These are phyloP conservation scores for Phoxinus dragarum DNA, from an alignment of 2,797 vertebrate species.

Conservation along the genomic window DNA sequence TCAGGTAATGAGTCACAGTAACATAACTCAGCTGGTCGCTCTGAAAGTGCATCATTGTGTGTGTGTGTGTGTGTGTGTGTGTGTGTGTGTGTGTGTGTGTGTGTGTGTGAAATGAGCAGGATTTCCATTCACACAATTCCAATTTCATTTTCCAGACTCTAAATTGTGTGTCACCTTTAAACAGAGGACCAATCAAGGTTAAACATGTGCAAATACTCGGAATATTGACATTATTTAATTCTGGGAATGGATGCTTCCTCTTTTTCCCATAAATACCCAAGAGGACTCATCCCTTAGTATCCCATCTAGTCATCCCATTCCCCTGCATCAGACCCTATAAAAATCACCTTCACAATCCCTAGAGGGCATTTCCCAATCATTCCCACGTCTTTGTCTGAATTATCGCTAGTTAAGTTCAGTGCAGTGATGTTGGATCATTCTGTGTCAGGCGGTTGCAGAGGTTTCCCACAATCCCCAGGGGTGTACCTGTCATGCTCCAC, in stretches of 20 bases:
- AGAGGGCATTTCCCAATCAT: constrained; percentile 35
- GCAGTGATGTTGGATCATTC: neutral
- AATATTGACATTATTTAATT: constrained; percentile 42
- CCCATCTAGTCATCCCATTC: constrained; percentile 18
- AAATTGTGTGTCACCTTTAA: neutral
- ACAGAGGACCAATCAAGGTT: neutral
- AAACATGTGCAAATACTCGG: neutral
- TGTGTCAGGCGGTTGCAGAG: constrained; percentile 6
- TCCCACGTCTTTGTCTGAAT: constrained; percentile 37
- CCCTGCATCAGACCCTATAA: constrained; percentile 42
- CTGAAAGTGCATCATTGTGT: too few species aligned
- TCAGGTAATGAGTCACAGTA: neutral
- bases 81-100: neutral
- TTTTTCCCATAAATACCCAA: constrained; percentile 58
- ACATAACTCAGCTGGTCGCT: too few species aligned
- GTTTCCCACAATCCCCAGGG: constrained; percentile 47
- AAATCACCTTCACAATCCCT: constrained; percentile 50
- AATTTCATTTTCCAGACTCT: neutral
- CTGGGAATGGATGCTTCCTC: constrained; percentile 64
- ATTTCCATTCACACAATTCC: neutral
- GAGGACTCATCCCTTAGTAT: constrained; percentile 36
- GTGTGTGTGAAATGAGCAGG: constrained; percentile 12
- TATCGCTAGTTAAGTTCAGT: constrained; percentile 35
- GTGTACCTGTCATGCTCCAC: constrained; percentile 51
- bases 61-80: too few species aligned